Conservation (phyloP, 1,140 invertebrate species). For the Augochlora pura region DNA sequence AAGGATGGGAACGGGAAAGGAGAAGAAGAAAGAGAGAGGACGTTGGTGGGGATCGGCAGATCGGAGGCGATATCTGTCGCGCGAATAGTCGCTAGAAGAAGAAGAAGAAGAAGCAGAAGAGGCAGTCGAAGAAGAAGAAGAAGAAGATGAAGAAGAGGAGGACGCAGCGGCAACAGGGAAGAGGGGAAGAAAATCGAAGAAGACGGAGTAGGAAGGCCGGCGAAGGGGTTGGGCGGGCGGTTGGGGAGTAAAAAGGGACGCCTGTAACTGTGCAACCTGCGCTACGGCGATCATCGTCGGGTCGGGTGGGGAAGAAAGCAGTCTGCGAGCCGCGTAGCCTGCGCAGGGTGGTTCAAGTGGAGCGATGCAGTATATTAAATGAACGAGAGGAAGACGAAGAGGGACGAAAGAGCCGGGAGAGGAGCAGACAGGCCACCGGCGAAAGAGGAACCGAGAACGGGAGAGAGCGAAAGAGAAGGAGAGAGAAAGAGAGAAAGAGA, state of each 20-base stretch:
- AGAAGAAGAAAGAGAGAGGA: neutral
- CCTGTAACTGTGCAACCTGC: constrained; percentile 18
- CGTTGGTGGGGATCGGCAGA: neutral
- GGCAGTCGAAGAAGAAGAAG: neutral
- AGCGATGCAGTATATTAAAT: constrained; percentile 48
- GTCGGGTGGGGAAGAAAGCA: neutral
- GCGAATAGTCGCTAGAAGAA: neutral
- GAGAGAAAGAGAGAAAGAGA: neutral
- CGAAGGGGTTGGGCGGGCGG: neutral
- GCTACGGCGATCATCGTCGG: constrained; percentile 1
- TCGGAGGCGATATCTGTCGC: constrained; percentile 47
- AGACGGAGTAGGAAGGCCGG: too few species aligned
- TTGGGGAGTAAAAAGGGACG: constrained; percentile 6
- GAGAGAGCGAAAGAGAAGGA: neutral
- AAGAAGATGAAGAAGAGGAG: neutral
- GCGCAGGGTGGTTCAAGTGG: constrained; percentile 49
- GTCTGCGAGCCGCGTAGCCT: neutral
- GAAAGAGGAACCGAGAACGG: neutral
- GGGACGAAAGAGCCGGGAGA: constrained; percentile 30
- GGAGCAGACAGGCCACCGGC: neutral
- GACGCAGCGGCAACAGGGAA: neutral
- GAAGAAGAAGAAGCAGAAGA: neutral
- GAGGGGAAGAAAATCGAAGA: neutral
- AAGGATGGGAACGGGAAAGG: neutral
- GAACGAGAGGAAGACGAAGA: constrained; percentile 28